These are phyloP conservation scores for Poeciliopsis turrubarensis DNA, from an alignment of 2,113 vertebrate species.

Conservation along the genomic window DNA sequence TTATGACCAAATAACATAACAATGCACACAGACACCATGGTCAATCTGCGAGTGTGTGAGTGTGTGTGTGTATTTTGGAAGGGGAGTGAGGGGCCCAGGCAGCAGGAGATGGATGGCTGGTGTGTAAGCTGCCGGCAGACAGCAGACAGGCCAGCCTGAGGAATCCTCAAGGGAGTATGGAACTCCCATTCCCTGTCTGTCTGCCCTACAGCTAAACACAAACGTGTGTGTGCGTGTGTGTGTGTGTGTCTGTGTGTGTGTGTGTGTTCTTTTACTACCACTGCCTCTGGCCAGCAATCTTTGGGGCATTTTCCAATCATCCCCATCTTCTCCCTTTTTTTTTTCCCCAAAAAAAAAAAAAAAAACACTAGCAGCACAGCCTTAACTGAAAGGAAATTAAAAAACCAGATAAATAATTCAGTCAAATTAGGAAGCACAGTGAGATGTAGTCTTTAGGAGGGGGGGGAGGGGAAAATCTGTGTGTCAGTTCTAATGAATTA, in stretches of 20 bases:
- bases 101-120: slow-evolving; percentile 79
- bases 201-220: slow-evolving; percentile 77
- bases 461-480: slow-evolving; percentile 33
- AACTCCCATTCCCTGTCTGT: slow-evolving; percentile 82
- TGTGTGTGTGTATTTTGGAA: slow-evolving; percentile 42
- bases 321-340: slow-evolving; percentile 60
- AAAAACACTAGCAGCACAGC: slow-evolving; percentile 37
- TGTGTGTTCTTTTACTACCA: slow-evolving; percentile 73
- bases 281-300: slow-evolving; percentile 75
- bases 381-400: slow-evolving; percentile 75
- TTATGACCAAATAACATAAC: slow-evolving; percentile 80
- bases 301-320: slow-evolving; percentile 75
- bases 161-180: slow-evolving; percentile 80
- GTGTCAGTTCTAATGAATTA: slow-evolving; percentile 75
- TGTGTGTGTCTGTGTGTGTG: slow-evolving; percentile 38
- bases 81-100: slow-evolving; percentile 62
- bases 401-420: slow-evolving; percentile 74
- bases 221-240: slow-evolving; percentile 53
- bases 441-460: slow-evolving; percentile 51
- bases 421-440: slow-evolving; percentile 59
- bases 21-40: slow-evolving; percentile 76
- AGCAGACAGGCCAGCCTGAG: slow-evolving; percentile 77
- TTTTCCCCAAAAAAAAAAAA: too few relatives aligned
- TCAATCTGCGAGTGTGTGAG: slow-evolving; percentile 54
- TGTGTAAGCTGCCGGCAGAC: slow-evolving; percentile 80